Evolutionary conservation across 2,113 vertebrate species (phyloP).

Genomic region (Etheostoma spectabile): DNA sequence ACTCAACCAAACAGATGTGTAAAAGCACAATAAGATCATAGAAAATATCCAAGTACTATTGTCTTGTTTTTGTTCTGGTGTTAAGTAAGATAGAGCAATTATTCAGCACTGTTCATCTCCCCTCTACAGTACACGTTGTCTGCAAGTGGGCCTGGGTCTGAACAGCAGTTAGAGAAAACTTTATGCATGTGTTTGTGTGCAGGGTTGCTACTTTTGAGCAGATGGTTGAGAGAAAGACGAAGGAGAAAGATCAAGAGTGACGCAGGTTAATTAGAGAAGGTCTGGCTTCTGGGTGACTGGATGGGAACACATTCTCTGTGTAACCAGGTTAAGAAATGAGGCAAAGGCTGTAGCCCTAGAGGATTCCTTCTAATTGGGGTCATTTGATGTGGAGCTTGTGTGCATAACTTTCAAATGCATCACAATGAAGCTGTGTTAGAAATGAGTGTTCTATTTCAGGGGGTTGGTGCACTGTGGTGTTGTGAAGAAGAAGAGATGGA

Average conservation of each 20-base stretch:
- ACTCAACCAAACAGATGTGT: background rate
- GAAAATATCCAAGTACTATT: background rate
- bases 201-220: constrained; percentile 71
- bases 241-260: constrained; percentile 59
- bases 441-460: constrained; percentile 21
- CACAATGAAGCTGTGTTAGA: constrained; percentile 22
- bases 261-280: constrained; percentile 80
- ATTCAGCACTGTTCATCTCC: background rate
- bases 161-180: constrained; percentile 34
- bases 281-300: constrained; percentile 85
- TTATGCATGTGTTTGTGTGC: constrained; percentile 28
- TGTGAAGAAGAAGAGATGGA: constrained; percentile 21
- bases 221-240: constrained; percentile 73
- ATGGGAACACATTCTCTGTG: constrained; percentile 86
- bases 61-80: background rate
- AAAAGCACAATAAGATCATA: background rate
- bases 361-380: constrained; percentile 90
- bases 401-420: constrained; percentile 69
- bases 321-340: constrained; percentile 88
- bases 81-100: background rate
- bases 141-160: constrained; percentile 24
- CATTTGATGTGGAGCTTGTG: constrained; percentile 86
- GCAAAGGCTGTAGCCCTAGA: constrained; percentile 86
- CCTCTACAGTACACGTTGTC: background rate
- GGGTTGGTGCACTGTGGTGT: constrained; percentile 8